A percentile compares a stretch with the other conserved stretches of the same genome.
These are phyloP conservation scores for Drosophila robusta DNA, from an alignment of 2,888 invertebrate species.

Conservation along the genomic window DNA sequence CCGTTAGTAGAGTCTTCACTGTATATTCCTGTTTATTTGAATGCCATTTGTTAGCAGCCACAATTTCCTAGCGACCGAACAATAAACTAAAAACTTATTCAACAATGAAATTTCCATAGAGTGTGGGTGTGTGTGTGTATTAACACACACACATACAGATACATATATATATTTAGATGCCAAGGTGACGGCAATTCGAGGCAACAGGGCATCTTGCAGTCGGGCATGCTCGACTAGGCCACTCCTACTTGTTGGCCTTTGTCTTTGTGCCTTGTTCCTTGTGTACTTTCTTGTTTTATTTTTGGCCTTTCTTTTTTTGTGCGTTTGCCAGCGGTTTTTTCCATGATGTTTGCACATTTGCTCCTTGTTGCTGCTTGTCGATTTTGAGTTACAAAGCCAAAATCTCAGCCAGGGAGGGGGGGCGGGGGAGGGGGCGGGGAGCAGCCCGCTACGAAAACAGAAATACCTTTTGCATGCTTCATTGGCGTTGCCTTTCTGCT, in stretches of 20 bases:
- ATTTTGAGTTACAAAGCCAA: conserved; percentile 79
- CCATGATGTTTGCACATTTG: conserved; percentile 78
- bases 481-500: conserved; percentile 79
- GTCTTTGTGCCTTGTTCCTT: conserved; percentile 31
- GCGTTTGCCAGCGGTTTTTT: conserved; percentile 55
- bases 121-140: no score
- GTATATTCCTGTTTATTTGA: no score
- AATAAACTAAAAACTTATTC: no score
- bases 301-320: conserved; percentile 7
- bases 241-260: conserved; percentile 29
- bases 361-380: conserved; percentile 59
- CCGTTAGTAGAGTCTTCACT: no score
- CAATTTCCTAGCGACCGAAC: no score
- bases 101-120: no score
- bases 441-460: conserved; percentile 62
- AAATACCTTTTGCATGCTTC: conserved; percentile 81
- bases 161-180: no score
- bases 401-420: conserved; percentile 57
- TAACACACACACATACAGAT: no score
- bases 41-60: no score
- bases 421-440: background rate
- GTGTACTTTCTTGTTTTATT: conserved; percentile 6
- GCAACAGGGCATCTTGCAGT: background rate
- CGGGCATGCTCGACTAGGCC: background rate
- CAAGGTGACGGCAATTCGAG: no score